Conservation (phyloP, 2,113 vertebrate genomes). For the Chrysochloris asiatica region DNA sequence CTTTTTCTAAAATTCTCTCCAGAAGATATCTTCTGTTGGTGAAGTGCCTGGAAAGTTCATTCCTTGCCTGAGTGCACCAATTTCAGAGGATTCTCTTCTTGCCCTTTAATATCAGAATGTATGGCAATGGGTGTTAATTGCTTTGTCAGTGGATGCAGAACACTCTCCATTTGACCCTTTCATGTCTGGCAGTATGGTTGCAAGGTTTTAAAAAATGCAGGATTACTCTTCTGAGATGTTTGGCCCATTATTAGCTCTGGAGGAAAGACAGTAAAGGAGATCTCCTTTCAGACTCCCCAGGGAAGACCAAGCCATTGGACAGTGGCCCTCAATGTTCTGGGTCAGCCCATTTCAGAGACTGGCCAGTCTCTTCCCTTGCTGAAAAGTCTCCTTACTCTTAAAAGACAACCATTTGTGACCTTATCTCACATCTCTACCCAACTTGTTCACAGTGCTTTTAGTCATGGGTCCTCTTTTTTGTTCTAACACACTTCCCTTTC, state of each 20-base stretch:
- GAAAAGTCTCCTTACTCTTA: background rate
- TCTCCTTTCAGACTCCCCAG: background rate
- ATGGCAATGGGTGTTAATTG: background rate
- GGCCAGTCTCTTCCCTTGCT: background rate
- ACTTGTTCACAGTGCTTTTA: background rate
- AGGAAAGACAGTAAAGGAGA: background rate
- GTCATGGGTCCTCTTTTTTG: background rate
- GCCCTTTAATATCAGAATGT: background rate
- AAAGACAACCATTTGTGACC: background rate
- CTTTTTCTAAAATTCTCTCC: background rate
- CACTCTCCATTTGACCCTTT: background rate
- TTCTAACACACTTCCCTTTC: background rate
- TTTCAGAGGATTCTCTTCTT: background rate
- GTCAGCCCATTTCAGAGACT: background rate
- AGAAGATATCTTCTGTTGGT: background rate
- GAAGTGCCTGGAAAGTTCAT: background rate
- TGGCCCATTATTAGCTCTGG: too few relatives aligned
- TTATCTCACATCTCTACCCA: background rate
- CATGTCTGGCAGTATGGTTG: background rate
- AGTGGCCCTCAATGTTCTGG: background rate
- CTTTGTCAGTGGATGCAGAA: slow-evolving; percentile 6
- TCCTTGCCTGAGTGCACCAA: background rate
- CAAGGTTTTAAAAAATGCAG: slow-evolving; percentile 13
- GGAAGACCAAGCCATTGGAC: background rate
- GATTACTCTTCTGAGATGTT: background rate